Evolutionary conservation across 2,113 vertebrate genomes (phyloP).

Genomic region (Motacilla alba): DNA sequence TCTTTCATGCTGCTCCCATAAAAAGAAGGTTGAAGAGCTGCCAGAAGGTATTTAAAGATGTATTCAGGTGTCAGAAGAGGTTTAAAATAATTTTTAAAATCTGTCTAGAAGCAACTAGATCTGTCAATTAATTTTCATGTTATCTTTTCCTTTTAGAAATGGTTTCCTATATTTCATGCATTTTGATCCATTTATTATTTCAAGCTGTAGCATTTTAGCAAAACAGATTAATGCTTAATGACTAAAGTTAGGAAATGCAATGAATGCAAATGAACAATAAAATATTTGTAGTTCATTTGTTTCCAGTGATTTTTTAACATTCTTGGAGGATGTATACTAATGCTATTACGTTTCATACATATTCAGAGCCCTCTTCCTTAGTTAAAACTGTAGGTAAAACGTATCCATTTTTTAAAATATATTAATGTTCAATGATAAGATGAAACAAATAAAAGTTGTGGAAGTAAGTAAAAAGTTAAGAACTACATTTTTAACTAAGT

Average conservation of each 20-base stretch:
- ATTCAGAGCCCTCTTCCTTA: not conserved
- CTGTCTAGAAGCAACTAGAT: not conserved
- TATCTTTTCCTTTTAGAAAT: not conserved
- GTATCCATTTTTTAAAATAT: accelerated
- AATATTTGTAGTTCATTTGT: not conserved
- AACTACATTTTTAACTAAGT: not conserved
- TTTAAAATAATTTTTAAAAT: not conserved
- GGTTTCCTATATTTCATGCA: not conserved
- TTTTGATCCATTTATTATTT: not conserved
- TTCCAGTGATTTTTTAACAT: not conserved
- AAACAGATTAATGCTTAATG: not conserved
- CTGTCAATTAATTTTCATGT: not conserved
- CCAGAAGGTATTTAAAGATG: not conserved
- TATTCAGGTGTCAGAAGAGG: not conserved
- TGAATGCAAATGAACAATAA: not conserved
- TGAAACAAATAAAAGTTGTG: not conserved
- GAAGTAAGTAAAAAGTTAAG: not conserved
- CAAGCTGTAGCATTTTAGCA: not conserved
- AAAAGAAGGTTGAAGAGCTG: not conserved
- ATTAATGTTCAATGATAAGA: not conserved
- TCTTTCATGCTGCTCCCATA: not conserved
- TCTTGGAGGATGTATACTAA: not conserved
- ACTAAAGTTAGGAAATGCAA: not conserved
- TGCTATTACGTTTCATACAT: accelerated
- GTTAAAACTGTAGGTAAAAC: not conserved